phyloP scores from a whole-genome alignment of 2,888 invertebrate genomes.

The Leucophenga montana region DNA sequence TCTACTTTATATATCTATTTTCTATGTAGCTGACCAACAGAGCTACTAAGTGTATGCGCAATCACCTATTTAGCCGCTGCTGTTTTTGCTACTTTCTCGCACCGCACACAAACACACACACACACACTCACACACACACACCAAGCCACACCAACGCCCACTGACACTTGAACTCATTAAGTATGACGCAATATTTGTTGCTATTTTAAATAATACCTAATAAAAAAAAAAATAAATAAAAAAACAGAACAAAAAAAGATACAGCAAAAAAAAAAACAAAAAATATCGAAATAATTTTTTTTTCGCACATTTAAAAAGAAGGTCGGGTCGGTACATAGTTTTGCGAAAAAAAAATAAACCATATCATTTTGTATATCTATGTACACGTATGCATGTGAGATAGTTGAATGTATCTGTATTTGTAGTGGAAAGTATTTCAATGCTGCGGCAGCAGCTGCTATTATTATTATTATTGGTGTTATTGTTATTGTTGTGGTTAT shows the following conservation, averaged over 20 bases:
- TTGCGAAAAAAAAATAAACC: neutral
- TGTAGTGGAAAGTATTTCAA: conserved; percentile 2
- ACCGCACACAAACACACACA: neutral
- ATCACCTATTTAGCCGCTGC: conserved; percentile 4
- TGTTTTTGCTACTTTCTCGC: conserved; percentile 7
- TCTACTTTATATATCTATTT: conserved; percentile 2
- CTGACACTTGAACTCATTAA: conserved; percentile 25
- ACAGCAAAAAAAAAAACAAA: neutral
- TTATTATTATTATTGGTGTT: neutral
- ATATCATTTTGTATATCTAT: conserved; percentile 36
- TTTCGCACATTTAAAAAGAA: conserved; percentile 7
- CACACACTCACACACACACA: neutral
- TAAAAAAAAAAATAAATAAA: neutral
- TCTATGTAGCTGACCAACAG: neutral
- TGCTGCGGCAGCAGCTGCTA: too few species aligned
- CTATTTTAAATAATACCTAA: conserved; percentile 23
- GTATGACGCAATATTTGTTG: conserved; percentile 25
- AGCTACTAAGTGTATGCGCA: neutral
- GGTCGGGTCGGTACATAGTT: neutral
- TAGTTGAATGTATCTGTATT: conserved; percentile 30
- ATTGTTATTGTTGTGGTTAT: neutral
- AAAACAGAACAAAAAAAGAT: too few species aligned
- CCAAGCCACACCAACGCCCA: neutral
- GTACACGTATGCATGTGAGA: conserved; percentile 23
- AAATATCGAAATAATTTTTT: conserved; percentile 9